These are phyloP conservation scores for Entomobrya proxima DNA, from an alignment of 2,888 invertebrate genomes.

Conservation along the genomic window DNA sequence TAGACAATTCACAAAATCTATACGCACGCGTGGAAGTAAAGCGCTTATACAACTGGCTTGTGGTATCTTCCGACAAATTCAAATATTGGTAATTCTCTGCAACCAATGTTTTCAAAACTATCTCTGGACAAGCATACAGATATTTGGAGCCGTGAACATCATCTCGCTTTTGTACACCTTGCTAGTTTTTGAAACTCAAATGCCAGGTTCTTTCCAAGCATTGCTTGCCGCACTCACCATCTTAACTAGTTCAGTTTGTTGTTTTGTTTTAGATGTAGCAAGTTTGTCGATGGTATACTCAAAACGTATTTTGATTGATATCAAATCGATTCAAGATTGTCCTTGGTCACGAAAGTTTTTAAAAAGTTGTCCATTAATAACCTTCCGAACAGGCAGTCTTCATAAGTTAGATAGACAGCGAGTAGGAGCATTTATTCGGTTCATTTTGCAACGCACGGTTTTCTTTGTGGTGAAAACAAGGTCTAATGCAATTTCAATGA, in stretches of 20 bases:
- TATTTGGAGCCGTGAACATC: neutral
- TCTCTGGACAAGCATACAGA: neutral
- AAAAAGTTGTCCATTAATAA: neutral
- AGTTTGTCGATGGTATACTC: neutral
- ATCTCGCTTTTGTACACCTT: neutral
- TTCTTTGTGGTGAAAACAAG: neutral
- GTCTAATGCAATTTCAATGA: too few species aligned
- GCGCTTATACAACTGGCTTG: too few species aligned
- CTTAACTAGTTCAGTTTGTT: neutral
- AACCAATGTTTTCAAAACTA: neutral
- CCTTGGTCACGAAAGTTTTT: neutral
- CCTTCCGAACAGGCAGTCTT: neutral
- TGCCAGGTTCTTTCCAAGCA: neutral
- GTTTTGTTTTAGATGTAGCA: neutral
- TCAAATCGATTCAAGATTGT: neutral
- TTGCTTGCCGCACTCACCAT: neutral
- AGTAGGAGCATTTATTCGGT: neutral
- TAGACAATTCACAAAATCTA: too few species aligned
- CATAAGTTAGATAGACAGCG: neutral
- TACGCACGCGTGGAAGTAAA: too few species aligned
- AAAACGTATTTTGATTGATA: neutral
- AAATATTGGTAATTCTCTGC: neutral
- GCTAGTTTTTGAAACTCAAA: neutral
- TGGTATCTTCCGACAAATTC: neutral
- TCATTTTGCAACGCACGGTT: neutral